Evolutionary conservation across 2,888 invertebrate genomes (phyloP), one percentile per base, ranked within the genome.

Genomic region (Charanyca ferruginea): DNA sequence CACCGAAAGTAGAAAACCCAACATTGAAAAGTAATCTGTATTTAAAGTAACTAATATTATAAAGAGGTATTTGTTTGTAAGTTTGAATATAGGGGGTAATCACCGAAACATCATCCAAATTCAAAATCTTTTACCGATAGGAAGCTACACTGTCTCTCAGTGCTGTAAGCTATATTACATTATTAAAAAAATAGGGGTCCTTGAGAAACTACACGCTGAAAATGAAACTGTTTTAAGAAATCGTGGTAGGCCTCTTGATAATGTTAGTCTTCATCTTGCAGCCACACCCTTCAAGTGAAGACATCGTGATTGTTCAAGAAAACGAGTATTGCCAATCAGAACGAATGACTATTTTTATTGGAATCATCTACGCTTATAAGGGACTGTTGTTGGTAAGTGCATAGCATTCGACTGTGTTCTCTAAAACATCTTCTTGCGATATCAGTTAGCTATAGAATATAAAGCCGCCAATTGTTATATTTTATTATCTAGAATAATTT

Each of bases 291-390:
- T 97, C 97, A 8, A 98, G 98, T 85, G 99, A 99, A 87, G 99
- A 99, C 87, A 98, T 98, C 51, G 97, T 98, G 64, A 98, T 99
- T 76, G 98, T 98, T 66, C 99, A 99, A 49, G 98, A 98, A 89
- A 98, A 99, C 86, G 99, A 99, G 90, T 99, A 98, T 91, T 99
- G 99, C 91, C 98, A 98, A 89, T 99, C 99, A 67, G 97, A 98
- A 84, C 96, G 98, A 85, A 99, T 99, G 98, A 98, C 98, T 18
- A 98, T 99, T 72, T 99, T 99, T 93, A 97, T 99, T 67, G 98
- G 98, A 60, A 97, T 98, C 77, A 98, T 99, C 84, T 99, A 99
- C 93, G 99, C 98, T n/a, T 99, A 99, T 91, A 99, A 99, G 92
- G 99, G 99, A 69, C 96, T 99, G 52, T 95, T 99, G 35, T 97